These are phyloP conservation scores for Micrasema longulum DNA, from an alignment of 1,140 invertebrate species.

Conservation along the genomic window DNA sequence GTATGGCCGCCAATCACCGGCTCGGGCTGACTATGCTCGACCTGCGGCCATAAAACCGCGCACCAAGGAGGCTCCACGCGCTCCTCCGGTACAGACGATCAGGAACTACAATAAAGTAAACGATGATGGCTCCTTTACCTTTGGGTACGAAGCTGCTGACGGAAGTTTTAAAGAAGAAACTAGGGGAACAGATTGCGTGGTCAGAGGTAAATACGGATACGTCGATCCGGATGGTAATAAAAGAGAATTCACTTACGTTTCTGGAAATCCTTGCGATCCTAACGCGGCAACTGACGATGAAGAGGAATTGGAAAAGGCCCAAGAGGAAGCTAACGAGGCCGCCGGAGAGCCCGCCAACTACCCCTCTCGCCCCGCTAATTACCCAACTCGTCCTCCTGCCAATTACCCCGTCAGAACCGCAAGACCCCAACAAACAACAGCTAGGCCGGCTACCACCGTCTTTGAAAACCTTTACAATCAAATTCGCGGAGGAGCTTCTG, in stretches of 20 bases:
- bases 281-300: constrained; percentile 78
- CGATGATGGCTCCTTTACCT: constrained; percentile 88
- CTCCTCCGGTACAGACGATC: constrained; percentile 82
- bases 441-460: constrained; percentile 73
- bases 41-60: constrained; percentile 59
- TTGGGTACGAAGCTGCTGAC: constrained; percentile 86
- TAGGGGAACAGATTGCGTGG: constrained; percentile 86
- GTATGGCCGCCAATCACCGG: constrained; percentile 58
- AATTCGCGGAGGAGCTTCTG: constrained; percentile 63
- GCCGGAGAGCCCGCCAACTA: constrained; percentile 74
- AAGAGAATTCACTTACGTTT: constrained; percentile 88
- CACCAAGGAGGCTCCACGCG: constrained; percentile 72
- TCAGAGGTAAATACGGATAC: constrained; percentile 90
- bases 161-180: constrained; percentile 93
- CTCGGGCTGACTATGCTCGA: constrained; percentile 56
- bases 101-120: constrained; percentile 86
- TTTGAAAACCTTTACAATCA: constrained; percentile 69
- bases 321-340: constrained; percentile 69
- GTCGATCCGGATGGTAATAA: constrained; percentile 90
- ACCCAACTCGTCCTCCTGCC: constrained; percentile 70
- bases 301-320: constrained; percentile 60
- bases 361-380: constrained; percentile 68
- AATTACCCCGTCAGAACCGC: constrained; percentile 58
- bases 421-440: constrained; percentile 61
- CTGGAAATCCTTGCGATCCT: constrained; percentile 90